These are phyloP conservation scores for Argyra leucocephala DNA, from an alignment of 2,888 invertebrate genomes.

Conservation along the genomic window DNA sequence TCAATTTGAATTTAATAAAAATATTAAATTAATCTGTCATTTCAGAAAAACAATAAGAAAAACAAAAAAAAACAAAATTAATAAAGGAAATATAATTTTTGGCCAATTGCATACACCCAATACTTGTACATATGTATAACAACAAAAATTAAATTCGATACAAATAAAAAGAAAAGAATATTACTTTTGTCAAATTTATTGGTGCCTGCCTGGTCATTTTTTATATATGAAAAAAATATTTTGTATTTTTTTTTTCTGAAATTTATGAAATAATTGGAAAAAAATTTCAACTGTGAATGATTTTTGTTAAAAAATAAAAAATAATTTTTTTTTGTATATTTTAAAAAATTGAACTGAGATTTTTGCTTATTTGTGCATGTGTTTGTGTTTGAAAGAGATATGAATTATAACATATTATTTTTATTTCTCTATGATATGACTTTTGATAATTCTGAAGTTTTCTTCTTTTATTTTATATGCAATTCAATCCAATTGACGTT, in stretches of 20 bases:
- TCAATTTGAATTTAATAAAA: too few species aligned
- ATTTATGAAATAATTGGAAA: background rate
- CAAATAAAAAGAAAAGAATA: background rate
- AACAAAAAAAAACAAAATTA: too few species aligned
- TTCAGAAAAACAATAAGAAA: too few species aligned
- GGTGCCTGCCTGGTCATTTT: background rate
- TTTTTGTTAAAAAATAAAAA: background rate
- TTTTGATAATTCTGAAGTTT: too few species aligned
- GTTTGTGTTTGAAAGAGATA: too few species aligned
- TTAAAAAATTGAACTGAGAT: background rate
- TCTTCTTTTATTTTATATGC: too few species aligned
- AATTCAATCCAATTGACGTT: too few species aligned
- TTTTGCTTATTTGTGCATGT: background rate
- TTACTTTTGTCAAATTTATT: background rate
- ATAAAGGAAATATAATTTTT: too few species aligned
- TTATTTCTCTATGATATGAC: background rate
- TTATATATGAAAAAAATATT: background rate
- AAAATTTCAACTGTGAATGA: background rate
- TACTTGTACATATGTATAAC: too few species aligned
- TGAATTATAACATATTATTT: background rate
- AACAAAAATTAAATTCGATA: too few species aligned
- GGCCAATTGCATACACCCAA: too few species aligned
- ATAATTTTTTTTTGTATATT: background rate
- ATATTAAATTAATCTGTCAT: too few species aligned
- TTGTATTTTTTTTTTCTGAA: background rate